phyloP scores from a whole-genome alignment of 2,888 invertebrate species.

The Fragum sueziense region DNA sequence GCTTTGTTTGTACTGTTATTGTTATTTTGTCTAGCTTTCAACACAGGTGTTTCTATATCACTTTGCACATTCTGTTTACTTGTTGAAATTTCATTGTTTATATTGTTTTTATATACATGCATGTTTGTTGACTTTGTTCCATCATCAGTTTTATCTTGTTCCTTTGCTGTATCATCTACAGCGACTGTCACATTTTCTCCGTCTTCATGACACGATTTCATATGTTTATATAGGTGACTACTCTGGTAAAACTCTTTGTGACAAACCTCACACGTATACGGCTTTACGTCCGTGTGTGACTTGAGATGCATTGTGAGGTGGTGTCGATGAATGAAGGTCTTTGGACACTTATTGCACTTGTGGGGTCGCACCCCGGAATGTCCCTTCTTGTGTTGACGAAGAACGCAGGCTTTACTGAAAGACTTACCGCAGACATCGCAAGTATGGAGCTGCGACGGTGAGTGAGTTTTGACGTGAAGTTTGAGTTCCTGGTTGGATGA shows the following conservation, averaged over 20 bases:
- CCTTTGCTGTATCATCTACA: not conserved
- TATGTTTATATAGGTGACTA: conserved; percentile 64
- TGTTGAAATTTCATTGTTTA: too few relatives aligned
- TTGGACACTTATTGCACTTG: conserved; percentile 61
- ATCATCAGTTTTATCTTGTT: not conserved
- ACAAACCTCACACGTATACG: conserved; percentile 56
- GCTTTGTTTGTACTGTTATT: not conserved
- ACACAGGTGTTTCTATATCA: not conserved
- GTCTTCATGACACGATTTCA: conserved; percentile 50
- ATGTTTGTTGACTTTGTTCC: too few relatives aligned
- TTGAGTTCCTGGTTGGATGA: conserved; percentile 63
- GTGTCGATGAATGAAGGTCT: conserved; percentile 67
- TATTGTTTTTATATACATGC: too few relatives aligned
- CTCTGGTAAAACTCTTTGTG: conserved; percentile 61
- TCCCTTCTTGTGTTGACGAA: conserved; percentile 66
- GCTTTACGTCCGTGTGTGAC: conserved; percentile 58
- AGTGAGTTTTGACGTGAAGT: conserved; percentile 64
- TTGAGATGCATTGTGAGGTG: conserved; percentile 65
- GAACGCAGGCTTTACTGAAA: conserved; percentile 68
- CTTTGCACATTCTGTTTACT: not conserved
- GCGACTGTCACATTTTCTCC: not conserved
- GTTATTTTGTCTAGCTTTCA: not conserved
- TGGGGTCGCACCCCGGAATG: conserved; percentile 64
- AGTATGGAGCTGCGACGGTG: conserved; percentile 61
- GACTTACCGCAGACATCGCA: conserved; percentile 64